Conservation (phyloP, 1,140 invertebrate genomes). For the Conus betulinus region DNA sequence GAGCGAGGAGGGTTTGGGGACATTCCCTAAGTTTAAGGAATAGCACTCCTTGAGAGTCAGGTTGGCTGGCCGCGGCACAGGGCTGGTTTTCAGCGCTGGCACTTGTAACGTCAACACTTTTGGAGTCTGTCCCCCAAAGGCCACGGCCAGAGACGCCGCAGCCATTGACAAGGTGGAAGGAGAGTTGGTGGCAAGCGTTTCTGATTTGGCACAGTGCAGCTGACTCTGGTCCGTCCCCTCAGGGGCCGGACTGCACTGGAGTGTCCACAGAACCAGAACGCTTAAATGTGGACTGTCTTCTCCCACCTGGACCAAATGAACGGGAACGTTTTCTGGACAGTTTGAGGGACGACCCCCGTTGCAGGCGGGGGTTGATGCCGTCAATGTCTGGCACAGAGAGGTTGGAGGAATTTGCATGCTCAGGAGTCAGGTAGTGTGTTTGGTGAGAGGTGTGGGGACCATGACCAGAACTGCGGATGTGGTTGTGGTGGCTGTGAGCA, state of each 20-base stretch:
- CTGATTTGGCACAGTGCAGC: slow-evolving; percentile 21
- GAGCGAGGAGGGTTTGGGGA: slow-evolving; percentile 38
- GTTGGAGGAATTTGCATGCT: slow-evolving; percentile 26
- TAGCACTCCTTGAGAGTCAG: slow-evolving; percentile 57
- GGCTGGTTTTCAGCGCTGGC: background rate
- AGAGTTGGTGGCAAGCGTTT: slow-evolving; percentile 13
- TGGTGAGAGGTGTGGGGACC: slow-evolving; percentile 16
- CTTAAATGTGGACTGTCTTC: slow-evolving; percentile 30
- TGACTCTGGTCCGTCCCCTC: background rate
- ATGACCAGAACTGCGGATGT: slow-evolving; percentile 1
- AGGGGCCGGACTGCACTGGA: background rate
- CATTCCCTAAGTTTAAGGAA: slow-evolving; percentile 18
- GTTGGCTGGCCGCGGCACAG: slow-evolving; percentile 51
- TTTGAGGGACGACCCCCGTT: slow-evolving; percentile 45
- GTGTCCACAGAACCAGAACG: slow-evolving; percentile 48
- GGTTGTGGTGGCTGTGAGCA: background rate
- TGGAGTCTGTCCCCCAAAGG: slow-evolving; percentile 18
- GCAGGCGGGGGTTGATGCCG: slow-evolving; percentile 14
- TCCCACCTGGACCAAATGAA: slow-evolving; percentile 42
- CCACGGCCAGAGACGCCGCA: slow-evolving; percentile 22
- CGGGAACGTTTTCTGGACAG: slow-evolving; percentile 38
- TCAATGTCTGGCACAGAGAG: slow-evolving; percentile 43
- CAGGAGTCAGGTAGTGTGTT: slow-evolving; percentile 15
- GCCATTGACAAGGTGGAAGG: slow-evolving; percentile 24
- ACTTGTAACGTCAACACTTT: slow-evolving; percentile 41